phyloP scores from a whole-genome alignment of 2,797 vertebrate species.

The Psittacula derbiana region DNA sequence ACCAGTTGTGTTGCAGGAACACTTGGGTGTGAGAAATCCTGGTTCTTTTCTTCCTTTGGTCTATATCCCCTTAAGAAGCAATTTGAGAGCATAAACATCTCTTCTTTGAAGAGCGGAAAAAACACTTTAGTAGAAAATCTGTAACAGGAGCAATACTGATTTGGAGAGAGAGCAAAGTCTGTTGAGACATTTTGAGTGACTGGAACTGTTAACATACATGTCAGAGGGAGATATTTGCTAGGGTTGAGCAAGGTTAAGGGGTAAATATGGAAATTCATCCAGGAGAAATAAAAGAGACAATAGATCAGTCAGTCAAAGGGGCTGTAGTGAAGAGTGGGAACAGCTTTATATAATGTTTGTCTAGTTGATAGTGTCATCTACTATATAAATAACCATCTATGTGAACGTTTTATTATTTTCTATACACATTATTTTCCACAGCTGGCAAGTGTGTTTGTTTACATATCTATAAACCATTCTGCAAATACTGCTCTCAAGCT shows the following conservation, averaged over 20 bases:
- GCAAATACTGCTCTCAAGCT: constrained; percentile 58
- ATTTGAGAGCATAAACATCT: neutral
- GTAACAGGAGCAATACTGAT: neutral
- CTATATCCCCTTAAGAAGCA: neutral
- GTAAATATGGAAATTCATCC: constrained; percentile 28
- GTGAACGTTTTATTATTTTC: constrained; percentile 62
- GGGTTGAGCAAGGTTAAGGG: neutral
- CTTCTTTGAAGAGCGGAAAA: neutral
- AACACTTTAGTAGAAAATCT: neutral
- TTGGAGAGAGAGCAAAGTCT: neutral
- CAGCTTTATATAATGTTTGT: constrained; percentile 27
- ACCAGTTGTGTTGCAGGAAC: neutral
- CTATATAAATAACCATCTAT: constrained; percentile 60
- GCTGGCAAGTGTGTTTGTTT: constrained; percentile 65
- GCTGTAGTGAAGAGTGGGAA: neutral
- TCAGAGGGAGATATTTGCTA: neutral
- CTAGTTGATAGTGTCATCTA: constrained; percentile 17
- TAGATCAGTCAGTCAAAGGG: neutral
- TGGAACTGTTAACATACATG: neutral
- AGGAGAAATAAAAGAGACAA: neutral
- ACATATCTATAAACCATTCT: constrained; percentile 28
- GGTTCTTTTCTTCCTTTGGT: neutral
- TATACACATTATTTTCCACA: constrained; percentile 41
- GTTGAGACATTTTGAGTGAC: neutral
- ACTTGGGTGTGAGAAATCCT: neutral